Base-by-base conservation (phyloP, 2,797 vertebrate genomes). In the Eulemur mongoz region DNA sequence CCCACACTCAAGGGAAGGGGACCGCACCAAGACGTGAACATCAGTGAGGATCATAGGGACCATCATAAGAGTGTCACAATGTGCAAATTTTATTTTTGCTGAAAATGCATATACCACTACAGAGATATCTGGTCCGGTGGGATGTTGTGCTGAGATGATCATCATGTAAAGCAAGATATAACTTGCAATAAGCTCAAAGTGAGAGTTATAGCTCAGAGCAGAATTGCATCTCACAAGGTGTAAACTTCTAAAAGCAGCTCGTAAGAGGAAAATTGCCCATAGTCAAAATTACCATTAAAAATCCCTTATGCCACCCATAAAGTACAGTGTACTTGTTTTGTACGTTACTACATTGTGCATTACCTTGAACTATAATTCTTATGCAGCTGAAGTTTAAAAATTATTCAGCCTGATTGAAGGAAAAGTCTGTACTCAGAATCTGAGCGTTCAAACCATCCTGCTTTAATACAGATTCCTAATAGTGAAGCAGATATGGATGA, bases 251-350 rank as follows among this genome's bases (percentile, higher is more conserved):
- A 90, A 84, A 72, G 59, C 80, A 75, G 70, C 45, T 95, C 17
- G 0, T 83, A 73, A 94, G 76, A 57, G 38, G 65, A 79, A 95
- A 94, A 94, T 78, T 57, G 54, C 85, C 70, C 11, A 35, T 43
- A 73, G 91, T 67, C 84, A 80, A 86, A 94, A 90, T 90, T 45
- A 40, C 89, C 40, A 67, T 87, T 82, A 79, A 88, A 90, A 95
- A 76, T 73, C 84, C 52, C 81, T 63, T 88, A 76, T 76, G 65
- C 59, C 59, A 6, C 30, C 54, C 52, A 4, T 69, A 57, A 90
- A 90, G 67, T 40, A 38, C 35, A 87, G 35, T 4, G 18, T 15
- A 15, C 81, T 90, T 43, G 18, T 54, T 86, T 67, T 54, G 45
- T 59, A n/a, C 23, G 17, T 65, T 84, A n/a, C 38, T 54, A 5